phyloP scores from a whole-genome alignment of 2,888 invertebrate genomes.

The Drosophila barbarae region DNA sequence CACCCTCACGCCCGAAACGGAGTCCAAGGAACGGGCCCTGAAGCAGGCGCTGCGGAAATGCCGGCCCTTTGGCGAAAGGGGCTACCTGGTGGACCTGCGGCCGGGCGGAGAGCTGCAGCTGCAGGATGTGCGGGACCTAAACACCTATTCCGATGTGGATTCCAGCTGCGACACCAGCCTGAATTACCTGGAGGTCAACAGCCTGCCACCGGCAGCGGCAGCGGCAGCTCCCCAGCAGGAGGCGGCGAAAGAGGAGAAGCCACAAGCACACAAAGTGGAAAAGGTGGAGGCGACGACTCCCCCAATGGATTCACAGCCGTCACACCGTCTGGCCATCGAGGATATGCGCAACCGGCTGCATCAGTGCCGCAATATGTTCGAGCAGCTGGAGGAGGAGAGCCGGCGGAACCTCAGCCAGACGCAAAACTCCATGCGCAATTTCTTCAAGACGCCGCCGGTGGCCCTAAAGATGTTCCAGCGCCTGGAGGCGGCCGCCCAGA shows the following conservation, averaged over 20 bases:
- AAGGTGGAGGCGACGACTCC: conserved; percentile 2
- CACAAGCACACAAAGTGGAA: background rate
- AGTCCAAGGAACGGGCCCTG: conserved; percentile 67
- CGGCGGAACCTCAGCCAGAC: conserved; percentile 76
- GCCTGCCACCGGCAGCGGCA: background rate
- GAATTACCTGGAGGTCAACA: conserved; percentile 78
- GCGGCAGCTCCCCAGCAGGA: background rate
- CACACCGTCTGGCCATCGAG: conserved; percentile 70
- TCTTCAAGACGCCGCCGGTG: conserved; percentile 76
- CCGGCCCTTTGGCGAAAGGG: conserved; percentile 78
- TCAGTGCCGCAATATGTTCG: conserved; percentile 78
- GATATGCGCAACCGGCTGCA: conserved; percentile 78
- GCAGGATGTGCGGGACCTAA: conserved; percentile 78
- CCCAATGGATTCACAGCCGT: conserved; percentile 12
- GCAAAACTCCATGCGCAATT: conserved; percentile 77
- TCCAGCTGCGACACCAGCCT: conserved; percentile 80
- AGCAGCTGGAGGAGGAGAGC: conserved; percentile 77
- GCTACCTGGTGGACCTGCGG: conserved; percentile 77
- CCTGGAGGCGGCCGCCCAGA: conserved; percentile 54
- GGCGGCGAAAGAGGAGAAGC: background rate
- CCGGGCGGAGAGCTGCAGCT: conserved; percentile 77
- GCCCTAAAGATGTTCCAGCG: conserved; percentile 75
- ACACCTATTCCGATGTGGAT: conserved; percentile 79
- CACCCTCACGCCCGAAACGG: conserved; percentile 28
- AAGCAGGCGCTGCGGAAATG: conserved; percentile 74